A percentile compares a stretch with the other conserved stretches of the same genome.
Conservation (phyloP, 2,113 vertebrate genomes). For the Etheostoma cragini region DNA sequence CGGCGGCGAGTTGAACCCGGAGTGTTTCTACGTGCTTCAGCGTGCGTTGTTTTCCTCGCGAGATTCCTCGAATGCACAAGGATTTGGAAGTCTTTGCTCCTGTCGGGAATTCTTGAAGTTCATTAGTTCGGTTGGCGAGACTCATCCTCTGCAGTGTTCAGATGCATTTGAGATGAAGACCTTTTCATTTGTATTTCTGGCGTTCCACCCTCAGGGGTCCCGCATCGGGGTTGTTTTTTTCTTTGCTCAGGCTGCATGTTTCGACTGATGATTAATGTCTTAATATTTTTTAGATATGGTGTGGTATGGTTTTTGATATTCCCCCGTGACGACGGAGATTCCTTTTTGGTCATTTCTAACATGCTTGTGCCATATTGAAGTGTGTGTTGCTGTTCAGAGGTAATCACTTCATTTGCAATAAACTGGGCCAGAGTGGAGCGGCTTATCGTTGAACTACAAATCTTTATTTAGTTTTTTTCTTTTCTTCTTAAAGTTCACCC, state of each 20-base stretch:
- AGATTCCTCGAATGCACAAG: slow-evolving; percentile 28
- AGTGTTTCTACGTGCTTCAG: too few relatives aligned
- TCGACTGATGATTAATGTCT: slow-evolving; percentile 71
- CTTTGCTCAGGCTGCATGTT: slow-evolving; percentile 73
- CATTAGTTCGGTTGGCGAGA: slow-evolving; percentile 17
- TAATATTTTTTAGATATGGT: slow-evolving; percentile 79
- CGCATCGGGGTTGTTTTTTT: not conserved
- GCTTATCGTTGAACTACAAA: slow-evolving; percentile 47
- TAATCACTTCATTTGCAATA: slow-evolving; percentile 80
- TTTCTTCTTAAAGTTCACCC: not conserved
- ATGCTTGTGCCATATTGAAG: slow-evolving; percentile 83
- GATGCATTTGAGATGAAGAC: slow-evolving; percentile 19
- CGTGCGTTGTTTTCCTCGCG: not conserved
- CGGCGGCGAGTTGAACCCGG: too few relatives aligned
- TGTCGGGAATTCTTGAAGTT: slow-evolving; percentile 26
- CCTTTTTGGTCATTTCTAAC: slow-evolving; percentile 69
- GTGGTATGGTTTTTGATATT: slow-evolving; percentile 74
- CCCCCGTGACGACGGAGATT: slow-evolving; percentile 42
- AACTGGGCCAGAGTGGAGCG: slow-evolving; percentile 61
- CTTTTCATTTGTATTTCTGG: slow-evolving; percentile 2
- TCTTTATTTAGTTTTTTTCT: slow-evolving; percentile 38
- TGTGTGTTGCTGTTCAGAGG: slow-evolving; percentile 71
- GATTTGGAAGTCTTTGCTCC: slow-evolving; percentile 44
- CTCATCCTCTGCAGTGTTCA: slow-evolving; percentile 49
- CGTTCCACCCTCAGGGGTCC: slow-evolving; percentile 36